Evolutionary conservation across 1,140 invertebrate genomes (phyloP).

Genomic region (Phocides pigmalion): DNA sequence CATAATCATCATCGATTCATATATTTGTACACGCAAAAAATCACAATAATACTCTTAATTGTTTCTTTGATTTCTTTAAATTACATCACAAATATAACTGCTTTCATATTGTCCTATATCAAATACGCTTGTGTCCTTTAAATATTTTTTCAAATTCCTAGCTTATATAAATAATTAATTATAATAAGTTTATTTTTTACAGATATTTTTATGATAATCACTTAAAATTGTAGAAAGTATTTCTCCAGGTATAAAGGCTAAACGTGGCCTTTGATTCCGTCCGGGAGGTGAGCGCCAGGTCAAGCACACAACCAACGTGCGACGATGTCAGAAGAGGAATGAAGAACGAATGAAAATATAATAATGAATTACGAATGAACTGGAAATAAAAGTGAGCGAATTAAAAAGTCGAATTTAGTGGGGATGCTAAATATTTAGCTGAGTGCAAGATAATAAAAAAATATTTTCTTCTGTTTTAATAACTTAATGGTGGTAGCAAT

Average conservation of each 20-base stretch:
- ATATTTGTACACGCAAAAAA: constrained; percentile 17
- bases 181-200: neutral
- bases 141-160: neutral
- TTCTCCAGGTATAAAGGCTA: constrained; percentile 45
- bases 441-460: no score
- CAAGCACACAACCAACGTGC: constrained; percentile 44
- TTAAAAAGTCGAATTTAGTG: neutral
- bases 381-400: constrained; percentile 28
- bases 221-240: constrained; percentile 30
- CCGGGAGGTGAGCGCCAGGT: constrained; percentile 36
- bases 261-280: constrained; percentile 42
- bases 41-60: constrained; percentile 18
- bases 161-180: neutral
- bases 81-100: constrained; percentile 5
- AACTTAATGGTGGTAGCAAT: no score
- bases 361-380: neutral
- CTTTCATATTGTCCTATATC: neutral
- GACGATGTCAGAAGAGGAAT: constrained; percentile 41
- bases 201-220: constrained; percentile 13
- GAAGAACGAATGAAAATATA: constrained; percentile 40
- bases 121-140: constrained; percentile 8
- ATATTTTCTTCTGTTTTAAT: no score
- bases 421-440: no score
- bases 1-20: neutral
- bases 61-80: constrained; percentile 14